A percentile compares a stretch with the other conserved stretches of the same genome.
Conservation (phyloP, 2,888 invertebrate genomes). For the Gandaritis pyraliata region DNA sequence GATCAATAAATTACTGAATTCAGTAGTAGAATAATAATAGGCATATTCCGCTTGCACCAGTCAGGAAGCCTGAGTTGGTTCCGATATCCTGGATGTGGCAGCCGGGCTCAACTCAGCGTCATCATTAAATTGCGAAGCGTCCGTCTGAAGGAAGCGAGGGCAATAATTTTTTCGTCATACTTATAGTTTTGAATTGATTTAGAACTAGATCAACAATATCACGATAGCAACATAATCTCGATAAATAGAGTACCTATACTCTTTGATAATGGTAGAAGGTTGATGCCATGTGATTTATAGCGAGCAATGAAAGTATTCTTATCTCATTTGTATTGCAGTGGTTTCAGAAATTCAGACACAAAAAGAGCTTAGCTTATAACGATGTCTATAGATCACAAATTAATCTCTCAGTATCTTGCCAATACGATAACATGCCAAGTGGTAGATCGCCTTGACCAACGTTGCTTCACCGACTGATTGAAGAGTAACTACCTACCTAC, state of each 20-base stretch:
- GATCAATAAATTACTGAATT: constrained; percentile 11
- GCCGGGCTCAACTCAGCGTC: constrained; percentile 10
- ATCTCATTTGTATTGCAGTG: too few relatives aligned
- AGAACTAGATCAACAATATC: background rate
- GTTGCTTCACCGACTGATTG: constrained; percentile 35
- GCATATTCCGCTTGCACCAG: constrained; percentile 35
- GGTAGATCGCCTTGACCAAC: constrained; percentile 46
- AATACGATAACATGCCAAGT: constrained; percentile 41
- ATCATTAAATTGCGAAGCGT: constrained; percentile 30
- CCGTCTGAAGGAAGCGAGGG: constrained; percentile 23
- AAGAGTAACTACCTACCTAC: background rate
- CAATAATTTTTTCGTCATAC: constrained; percentile 12
- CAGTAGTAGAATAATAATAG: constrained; percentile 13
- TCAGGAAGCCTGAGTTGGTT: constrained; percentile 30
- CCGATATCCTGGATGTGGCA: constrained; percentile 41
- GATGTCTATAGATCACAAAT: constrained; percentile 33
- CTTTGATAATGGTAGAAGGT: too few relatives aligned
- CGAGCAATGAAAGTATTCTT: too few relatives aligned
- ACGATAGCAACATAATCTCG: too few relatives aligned
- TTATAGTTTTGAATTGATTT: constrained; percentile 1
- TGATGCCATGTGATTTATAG: too few relatives aligned
- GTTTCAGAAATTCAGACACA: background rate
- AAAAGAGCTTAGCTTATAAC: too few relatives aligned
- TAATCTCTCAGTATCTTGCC: constrained; percentile 35
- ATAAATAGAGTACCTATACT: too few relatives aligned